These are phyloP conservation scores for Aspiorhynchus laticeps DNA, from an alignment of 2,113 vertebrate species.

Conservation along the genomic window DNA sequence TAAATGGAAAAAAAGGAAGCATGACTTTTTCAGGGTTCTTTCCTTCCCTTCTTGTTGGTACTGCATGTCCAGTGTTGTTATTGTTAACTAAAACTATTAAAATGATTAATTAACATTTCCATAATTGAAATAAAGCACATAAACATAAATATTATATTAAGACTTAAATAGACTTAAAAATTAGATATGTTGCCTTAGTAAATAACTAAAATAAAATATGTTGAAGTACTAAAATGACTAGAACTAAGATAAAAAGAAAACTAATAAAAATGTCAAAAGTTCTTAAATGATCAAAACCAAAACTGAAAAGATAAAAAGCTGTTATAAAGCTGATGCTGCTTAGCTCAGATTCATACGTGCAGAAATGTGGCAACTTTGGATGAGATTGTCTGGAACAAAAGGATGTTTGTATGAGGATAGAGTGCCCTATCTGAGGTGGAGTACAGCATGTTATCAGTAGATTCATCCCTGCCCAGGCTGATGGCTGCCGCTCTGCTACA, in stretches of 20 bases:
- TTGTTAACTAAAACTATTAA: neutral
- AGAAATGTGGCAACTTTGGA: conserved; percentile 39
- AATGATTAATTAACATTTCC: neutral
- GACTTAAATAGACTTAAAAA: neutral
- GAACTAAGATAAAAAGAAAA: neutral
- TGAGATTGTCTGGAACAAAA: conserved; percentile 36
- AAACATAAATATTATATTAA: neutral
- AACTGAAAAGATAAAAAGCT: neutral
- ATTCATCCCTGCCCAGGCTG: conserved; percentile 41
- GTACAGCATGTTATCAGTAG: conserved; percentile 56
- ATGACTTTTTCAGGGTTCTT: conserved; percentile 1
- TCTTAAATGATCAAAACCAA: neutral
- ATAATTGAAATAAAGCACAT: neutral
- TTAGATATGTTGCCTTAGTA: neutral
- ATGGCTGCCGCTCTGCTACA: conserved; percentile 63
- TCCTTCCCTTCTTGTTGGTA: neutral
- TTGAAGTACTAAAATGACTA: neutral
- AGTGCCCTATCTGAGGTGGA: conserved; percentile 39
- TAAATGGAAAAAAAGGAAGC: conserved; percentile 8
- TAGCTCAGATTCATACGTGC: conserved; percentile 18
- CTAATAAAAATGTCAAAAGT: neutral
- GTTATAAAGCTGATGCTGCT: neutral
- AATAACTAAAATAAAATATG: neutral
- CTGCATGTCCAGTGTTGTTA: neutral
- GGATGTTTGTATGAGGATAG: conserved; percentile 63